phyloP scores from a whole-genome alignment of 2,797 vertebrate species.

The Danio kyathit region DNA sequence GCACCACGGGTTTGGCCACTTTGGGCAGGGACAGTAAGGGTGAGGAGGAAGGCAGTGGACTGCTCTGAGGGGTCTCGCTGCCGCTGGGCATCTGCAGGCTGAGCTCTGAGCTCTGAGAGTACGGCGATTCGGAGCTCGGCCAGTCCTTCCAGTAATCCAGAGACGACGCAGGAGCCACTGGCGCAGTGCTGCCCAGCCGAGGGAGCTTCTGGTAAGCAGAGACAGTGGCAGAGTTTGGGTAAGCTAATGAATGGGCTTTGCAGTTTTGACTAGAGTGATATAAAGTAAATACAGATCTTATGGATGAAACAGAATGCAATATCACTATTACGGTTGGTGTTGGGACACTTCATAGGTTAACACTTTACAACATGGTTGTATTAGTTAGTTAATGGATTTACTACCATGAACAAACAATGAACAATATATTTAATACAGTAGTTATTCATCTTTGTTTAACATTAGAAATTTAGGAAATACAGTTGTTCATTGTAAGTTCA shows the following conservation, averaged over 20 bases:
- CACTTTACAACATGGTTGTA: too few relatives aligned
- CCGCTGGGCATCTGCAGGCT: slow-evolving; percentile 84
- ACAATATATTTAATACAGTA: too few relatives aligned
- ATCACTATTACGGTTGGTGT: not conserved
- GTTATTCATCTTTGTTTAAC: too few relatives aligned
- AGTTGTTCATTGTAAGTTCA: too few relatives aligned
- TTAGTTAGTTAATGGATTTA: too few relatives aligned
- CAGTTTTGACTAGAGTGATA: not conserved
- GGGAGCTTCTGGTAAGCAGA: slow-evolving; percentile 66
- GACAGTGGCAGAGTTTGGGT: slow-evolving; percentile 57
- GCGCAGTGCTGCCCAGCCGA: slow-evolving; percentile 70
- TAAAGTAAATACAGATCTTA: not conserved
- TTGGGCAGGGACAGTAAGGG: slow-evolving; percentile 84
- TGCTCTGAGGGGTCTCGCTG: slow-evolving; percentile 87
- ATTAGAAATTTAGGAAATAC: too few relatives aligned
- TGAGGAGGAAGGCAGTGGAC: slow-evolving; percentile 83
- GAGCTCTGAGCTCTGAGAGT: slow-evolving; percentile 86
- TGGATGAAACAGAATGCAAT: not conserved
- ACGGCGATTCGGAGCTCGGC: slow-evolving; percentile 87
- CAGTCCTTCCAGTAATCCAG: slow-evolving; percentile 91
- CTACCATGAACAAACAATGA: too few relatives aligned
- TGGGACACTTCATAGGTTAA: too few relatives aligned
- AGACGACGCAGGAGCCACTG: slow-evolving; percentile 76
- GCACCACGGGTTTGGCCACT: slow-evolving; percentile 84
- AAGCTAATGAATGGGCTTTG: slow-evolving; percentile 9